Conservation (phyloP, 1,140 invertebrate species). For the Drosophila ficusphila region DNA sequence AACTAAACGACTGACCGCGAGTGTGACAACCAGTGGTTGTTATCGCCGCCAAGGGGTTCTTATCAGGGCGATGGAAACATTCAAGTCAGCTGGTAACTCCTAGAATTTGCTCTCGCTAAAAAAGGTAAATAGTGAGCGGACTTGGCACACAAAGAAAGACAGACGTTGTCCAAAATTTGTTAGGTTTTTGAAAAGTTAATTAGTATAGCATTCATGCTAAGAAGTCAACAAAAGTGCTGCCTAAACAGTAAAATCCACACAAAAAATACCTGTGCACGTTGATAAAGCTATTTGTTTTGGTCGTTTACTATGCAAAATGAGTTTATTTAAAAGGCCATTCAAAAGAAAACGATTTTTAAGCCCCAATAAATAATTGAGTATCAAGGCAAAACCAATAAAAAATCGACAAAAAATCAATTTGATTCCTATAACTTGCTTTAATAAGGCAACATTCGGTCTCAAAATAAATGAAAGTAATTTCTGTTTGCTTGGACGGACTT, state of each 20-base stretch:
- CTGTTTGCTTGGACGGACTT: no score
- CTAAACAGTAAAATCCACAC: not conserved
- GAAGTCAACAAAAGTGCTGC: not conserved
- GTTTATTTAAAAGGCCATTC: no score
- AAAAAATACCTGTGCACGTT: not conserved
- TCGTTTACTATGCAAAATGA: not conserved
- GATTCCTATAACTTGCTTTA: no score
- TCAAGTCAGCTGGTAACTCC: slow-evolving; percentile 11
- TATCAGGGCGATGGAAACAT: slow-evolving; percentile 28
- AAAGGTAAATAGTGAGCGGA: slow-evolving; percentile 11
- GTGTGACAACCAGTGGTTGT: slow-evolving; percentile 14
- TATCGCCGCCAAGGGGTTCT: slow-evolving; percentile 12
- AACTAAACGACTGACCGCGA: not conserved
- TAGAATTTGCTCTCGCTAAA: slow-evolving; percentile 17
- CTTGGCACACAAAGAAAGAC: slow-evolving; percentile 1
- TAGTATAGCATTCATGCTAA: not conserved
- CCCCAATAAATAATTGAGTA: no score
- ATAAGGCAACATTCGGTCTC: no score
- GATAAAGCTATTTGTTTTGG: not conserved
- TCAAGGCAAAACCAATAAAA: no score
- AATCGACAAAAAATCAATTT: not conserved
- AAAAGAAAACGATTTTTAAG: no score
- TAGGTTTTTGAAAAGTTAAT: not conserved
- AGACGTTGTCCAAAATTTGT: not conserved
- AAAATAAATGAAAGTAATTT: no score